Base-by-base conservation (phyloP, 2,888 invertebrate species). In the Plutella xylostella region DNA sequence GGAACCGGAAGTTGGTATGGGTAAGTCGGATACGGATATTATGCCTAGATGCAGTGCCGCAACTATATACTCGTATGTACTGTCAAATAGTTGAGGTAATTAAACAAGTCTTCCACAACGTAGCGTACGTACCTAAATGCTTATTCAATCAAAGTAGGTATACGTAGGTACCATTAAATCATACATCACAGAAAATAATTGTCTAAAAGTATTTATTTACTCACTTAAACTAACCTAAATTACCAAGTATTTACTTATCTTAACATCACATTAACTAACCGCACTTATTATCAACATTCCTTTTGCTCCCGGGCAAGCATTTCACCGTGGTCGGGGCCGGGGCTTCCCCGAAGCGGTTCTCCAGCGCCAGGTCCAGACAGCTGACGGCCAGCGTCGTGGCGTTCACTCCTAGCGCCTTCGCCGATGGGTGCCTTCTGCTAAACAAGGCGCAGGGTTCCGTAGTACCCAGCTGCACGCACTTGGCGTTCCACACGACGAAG, bases 341-440 rank as follows among this genome's bases (percentile, higher is more conserved):
- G 6, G 63, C 65, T 0, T 50, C 34, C 2, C 63, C 60, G 25
- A 83, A 65, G 38, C 84, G 69, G 0, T 58, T 63, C 39, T 67
- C 58, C 1, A 68, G 25, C 15, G 56, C 58, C 2, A 73, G 38
- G n/a, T 50, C 55, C 1, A 87, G 70, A 57, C 92, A 92, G 49
- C 86, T 80, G 1, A 91, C 59, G 41, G 74, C 63, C 41, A 89
- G 65, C 0, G 86, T 88, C 0, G 82, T 85, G 0, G 87, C 84
- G 60, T 91, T 89, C 0, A 91, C 87, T 4, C 84, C 86, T 14
- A 91, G 66, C 1, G 85, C 78, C 14, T 54, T 75, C 50, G 57
- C 70, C 48, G 50, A 65, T 44, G 65, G 74, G 52, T 55, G 63
- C 48, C 61, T 35, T 34, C 61, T 19, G n/a, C n/a, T n/a, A n/a